These are phyloP conservation scores for Brachionus asplanchnoidis DNA, from an alignment of 1,140 invertebrate species.

Conservation along the genomic window DNA sequence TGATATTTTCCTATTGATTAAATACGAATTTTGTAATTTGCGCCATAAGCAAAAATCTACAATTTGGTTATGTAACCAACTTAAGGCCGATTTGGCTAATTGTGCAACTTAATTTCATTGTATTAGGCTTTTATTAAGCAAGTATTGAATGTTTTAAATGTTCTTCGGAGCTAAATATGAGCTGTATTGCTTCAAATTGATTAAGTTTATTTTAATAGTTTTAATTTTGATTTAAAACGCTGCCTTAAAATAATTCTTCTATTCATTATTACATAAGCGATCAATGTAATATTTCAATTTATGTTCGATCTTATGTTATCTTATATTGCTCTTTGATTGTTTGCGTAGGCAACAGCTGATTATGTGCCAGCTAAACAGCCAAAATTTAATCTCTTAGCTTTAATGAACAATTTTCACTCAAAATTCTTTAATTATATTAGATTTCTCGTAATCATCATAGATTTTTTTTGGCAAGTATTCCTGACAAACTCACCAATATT, in stretches of 20 bases:
- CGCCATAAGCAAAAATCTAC: neutral
- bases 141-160: neutral
- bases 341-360: neutral
- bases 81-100: neutral
- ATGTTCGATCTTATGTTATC: neutral
- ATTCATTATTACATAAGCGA: neutral
- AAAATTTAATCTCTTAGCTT: neutral
- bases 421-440: neutral
- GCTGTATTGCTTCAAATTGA: neutral
- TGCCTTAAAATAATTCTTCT: neutral
- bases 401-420: neutral
- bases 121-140: neutral
- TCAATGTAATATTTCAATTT: neutral
- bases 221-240: neutral
- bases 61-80: neutral
- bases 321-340: neutral
- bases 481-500: too few relatives aligned
- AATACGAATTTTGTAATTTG: conserved; percentile 13
- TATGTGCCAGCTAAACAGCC: neutral
- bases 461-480: neutral
- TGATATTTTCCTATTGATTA: conserved; percentile 4
- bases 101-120: neutral
- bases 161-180: neutral
- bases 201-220: neutral
- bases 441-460: neutral